Evolutionary conservation across 2,797 vertebrate species (phyloP).

Genomic region (Diplodus sargus): DNA sequence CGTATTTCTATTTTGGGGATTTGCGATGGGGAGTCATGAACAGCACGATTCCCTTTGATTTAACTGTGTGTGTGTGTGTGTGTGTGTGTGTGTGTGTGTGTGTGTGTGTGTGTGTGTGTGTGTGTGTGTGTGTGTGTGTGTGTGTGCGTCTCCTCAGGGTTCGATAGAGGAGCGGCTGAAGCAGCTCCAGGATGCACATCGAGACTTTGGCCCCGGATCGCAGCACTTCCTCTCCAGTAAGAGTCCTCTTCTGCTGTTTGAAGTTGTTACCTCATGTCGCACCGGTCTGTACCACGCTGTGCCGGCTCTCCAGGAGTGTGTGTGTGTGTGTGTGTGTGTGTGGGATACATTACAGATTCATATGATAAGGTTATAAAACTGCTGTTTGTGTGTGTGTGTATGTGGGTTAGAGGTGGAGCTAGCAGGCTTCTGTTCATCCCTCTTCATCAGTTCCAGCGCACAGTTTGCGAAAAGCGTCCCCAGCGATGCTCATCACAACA

Average conservation of each 20-base stretch:
- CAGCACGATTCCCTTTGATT: slow-evolving; percentile 70
- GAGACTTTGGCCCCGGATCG: slow-evolving; percentile 97
- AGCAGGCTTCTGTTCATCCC: slow-evolving; percentile 44
- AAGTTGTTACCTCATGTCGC: slow-evolving; percentile 52
- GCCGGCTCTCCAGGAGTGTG: background rate
- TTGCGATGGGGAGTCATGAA: slow-evolving; percentile 42
- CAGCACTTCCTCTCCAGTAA: slow-evolving; percentile 98
- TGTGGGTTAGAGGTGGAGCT: slow-evolving; percentile 68
- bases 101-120: slow-evolving; percentile 29
- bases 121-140: slow-evolving; percentile 28
- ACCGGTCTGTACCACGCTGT: slow-evolving; percentile 44
- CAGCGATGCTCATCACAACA: slow-evolving; percentile 49
- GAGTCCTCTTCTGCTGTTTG: slow-evolving; percentile 69
- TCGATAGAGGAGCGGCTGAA: slow-evolving; percentile 95
- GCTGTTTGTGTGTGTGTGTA: slow-evolving; percentile 4
- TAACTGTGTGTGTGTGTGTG: slow-evolving; percentile 37
- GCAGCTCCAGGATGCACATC: slow-evolving; percentile 96
- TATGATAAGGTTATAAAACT: slow-evolving; percentile 19
- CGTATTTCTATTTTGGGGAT: slow-evolving; percentile 55
- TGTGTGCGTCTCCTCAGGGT: slow-evolving; percentile 80
- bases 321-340: background rate
- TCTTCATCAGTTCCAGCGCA: slow-evolving; percentile 50
- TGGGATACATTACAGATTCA: background rate
- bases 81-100: slow-evolving; percentile 36
- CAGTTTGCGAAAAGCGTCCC: slow-evolving; percentile 41